Base-by-base conservation (phyloP, 2,113 vertebrate species). In the Lepus americanus region DNA sequence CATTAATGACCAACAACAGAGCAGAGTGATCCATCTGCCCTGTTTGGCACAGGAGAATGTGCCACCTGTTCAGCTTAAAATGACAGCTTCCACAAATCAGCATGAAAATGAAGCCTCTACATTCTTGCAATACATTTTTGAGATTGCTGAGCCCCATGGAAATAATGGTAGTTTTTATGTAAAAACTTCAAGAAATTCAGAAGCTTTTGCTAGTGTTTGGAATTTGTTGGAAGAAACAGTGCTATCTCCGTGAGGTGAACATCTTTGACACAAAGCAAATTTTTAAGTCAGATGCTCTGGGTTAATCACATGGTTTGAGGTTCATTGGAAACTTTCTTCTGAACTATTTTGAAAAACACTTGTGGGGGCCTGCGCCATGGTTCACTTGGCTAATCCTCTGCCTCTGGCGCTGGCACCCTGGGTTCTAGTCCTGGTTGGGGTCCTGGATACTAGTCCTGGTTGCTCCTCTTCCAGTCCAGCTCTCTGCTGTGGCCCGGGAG, bases 21-120 rank as follows among this genome's bases (percentile, higher is more conserved):
- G 83, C 96, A 73, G 87, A 86, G 20, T n/a, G 93, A 94, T 95
- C 96, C 91, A 92, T 96, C 92, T 92, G 66, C 82, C 92, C 51
- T 74, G 72, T 59, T 87, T 59, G 94, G 87, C 92, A 85, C 90
- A 22, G 80, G 97, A 90, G 95, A 94, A 64, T 55, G 73, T 89
- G 11, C 92, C 93, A 97, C 96, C 97, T 98, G 96, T 95, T 97
- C 10, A 0, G 9, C 70, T 95, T 92, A 77, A 86, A 94, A 51
- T 83, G 17, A 20, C 9, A 63, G 67, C 9, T 79, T 90, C 85
- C 70, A 39, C 72, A 59, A 25, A 39, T 33, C 87, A 83, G 69
- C 66, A 20, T 25, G 61, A 69, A 95, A 94, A 92, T 10, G n/a
- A 92, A 76, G 31, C 29, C 66, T 93, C 53, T 59, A 12, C 8